phyloP scores from a whole-genome alignment of 2,888 invertebrate genomes.

The Epinotia brunnichana region DNA sequence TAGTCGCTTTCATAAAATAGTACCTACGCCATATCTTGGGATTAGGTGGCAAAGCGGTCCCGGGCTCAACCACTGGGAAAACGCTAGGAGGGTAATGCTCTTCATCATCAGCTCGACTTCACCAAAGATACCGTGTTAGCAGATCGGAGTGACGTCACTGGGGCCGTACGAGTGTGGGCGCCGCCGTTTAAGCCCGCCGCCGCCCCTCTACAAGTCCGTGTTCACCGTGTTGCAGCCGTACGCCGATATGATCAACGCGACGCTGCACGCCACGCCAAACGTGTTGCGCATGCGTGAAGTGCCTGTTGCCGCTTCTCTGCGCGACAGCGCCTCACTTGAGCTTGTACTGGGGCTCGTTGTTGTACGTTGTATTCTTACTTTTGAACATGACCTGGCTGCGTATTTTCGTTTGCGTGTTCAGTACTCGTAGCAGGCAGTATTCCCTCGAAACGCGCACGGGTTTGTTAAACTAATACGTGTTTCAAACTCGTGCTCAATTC shows the following conservation, averaged over 20 bases:
- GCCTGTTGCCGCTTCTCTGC: too few species aligned
- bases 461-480: too few species aligned
- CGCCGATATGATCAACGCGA: constrained; percentile 64
- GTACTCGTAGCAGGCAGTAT: too few species aligned
- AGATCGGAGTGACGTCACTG: constrained; percentile 71
- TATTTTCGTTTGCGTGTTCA: too few species aligned
- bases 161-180: constrained; percentile 66
- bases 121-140: neutral
- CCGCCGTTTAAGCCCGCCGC: constrained; percentile 44
- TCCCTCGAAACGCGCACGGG: too few species aligned
- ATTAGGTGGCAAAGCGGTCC: too few species aligned
- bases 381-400: neutral
- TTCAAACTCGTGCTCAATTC: too few species aligned
- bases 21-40: too few species aligned
- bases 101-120: neutral
- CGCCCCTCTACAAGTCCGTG: constrained; percentile 61
- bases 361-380: neutral
- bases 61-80: too few species aligned
- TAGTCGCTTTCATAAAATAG: too few species aligned
- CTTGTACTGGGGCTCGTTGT: neutral
- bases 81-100: neutral
- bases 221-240: constrained; percentile 68
- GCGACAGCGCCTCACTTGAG: neutral
- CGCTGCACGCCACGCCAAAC: constrained; percentile 59
- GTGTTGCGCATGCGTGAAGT: constrained; percentile 30